phyloP scores from a whole-genome alignment of 1,140 invertebrate species.

The Stratiolaelaps scimitus region DNA sequence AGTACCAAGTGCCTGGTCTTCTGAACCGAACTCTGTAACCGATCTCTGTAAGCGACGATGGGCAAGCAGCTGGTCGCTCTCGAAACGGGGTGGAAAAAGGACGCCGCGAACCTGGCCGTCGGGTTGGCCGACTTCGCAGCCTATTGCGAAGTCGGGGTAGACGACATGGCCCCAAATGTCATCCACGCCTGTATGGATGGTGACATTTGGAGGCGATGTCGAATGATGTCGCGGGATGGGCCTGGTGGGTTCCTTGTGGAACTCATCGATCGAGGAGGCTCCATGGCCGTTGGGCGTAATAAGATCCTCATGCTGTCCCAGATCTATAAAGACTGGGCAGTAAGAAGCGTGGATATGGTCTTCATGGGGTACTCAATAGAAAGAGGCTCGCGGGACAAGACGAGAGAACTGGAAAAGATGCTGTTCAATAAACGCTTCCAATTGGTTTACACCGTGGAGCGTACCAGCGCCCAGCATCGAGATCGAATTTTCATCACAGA shows the following conservation, averaged over 20 bases:
- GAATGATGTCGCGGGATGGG: not conserved
- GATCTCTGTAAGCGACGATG: too few species aligned
- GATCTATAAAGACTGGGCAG: conserved; percentile 27
- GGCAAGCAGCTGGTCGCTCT: conserved; percentile 8
- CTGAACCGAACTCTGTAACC: too few species aligned
- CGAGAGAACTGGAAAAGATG: not conserved
- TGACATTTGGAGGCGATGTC: not conserved
- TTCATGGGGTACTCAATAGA: not conserved
- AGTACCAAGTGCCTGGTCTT: too few species aligned
- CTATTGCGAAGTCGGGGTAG: not conserved
- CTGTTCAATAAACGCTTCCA: conserved; percentile 6
- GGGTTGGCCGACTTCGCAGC: not conserved
- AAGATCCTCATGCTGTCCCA: not conserved
- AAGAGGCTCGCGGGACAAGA: not conserved
- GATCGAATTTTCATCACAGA: conserved; percentile 4
- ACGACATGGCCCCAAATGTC: not conserved
- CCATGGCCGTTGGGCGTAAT: not conserved
- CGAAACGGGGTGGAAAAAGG: conserved; percentile 7
- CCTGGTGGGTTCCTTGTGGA: not conserved
- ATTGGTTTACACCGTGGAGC: not conserved
- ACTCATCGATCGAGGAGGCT: not conserved
- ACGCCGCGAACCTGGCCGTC: not conserved
- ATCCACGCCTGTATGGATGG: not conserved
- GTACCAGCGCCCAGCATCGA: not conserved
- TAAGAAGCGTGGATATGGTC: not conserved